A percentile compares a stretch with the other conserved stretches of the same genome.
Conservation (phyloP, 2,888 invertebrate genomes). For the Drosophila barbarae region DNA sequence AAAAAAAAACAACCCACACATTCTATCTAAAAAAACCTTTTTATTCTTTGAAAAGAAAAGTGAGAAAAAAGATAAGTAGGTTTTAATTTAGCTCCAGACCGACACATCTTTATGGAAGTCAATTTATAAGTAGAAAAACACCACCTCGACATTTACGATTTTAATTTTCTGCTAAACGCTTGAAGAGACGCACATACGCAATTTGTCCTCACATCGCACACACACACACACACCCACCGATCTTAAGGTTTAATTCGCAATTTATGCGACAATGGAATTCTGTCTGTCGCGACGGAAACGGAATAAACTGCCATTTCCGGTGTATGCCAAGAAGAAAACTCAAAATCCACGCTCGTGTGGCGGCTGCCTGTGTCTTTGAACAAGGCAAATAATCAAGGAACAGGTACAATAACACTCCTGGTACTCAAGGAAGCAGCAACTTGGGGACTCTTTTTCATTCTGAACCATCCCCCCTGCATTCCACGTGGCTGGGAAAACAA, state of each 20-base stretch:
- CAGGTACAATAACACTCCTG: slow-evolving; percentile 33
- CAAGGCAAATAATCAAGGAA: slow-evolving; percentile 38
- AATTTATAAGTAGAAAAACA: slow-evolving; percentile 16
- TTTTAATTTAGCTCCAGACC: background rate
- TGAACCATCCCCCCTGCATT: background rate
- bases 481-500: slow-evolving; percentile 23
- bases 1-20: background rate
- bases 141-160: slow-evolving; percentile 4
- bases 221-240: slow-evolving; percentile 12
- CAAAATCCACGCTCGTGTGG: slow-evolving; percentile 24
- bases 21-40: background rate
- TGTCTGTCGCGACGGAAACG: slow-evolving; percentile 35
- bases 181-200: slow-evolving; percentile 28
- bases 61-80: background rate
- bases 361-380: slow-evolving; percentile 21
- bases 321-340: slow-evolving; percentile 13
- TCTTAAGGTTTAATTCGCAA: slow-evolving; percentile 34
- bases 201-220: slow-evolving; percentile 12
- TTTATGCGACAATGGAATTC: slow-evolving; percentile 39
- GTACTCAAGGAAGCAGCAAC: background rate
- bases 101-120: background rate
- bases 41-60: too few relatives aligned
- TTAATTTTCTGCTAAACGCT: slow-evolving; percentile 33
- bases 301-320: slow-evolving; percentile 37
- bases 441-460: slow-evolving; percentile 1